Percentiles rank a stretch among this genome's conserved stretches.
These are phyloP conservation scores for Nycteola revayana DNA, from an alignment of 2,888 invertebrate genomes.

Conservation along the genomic window DNA sequence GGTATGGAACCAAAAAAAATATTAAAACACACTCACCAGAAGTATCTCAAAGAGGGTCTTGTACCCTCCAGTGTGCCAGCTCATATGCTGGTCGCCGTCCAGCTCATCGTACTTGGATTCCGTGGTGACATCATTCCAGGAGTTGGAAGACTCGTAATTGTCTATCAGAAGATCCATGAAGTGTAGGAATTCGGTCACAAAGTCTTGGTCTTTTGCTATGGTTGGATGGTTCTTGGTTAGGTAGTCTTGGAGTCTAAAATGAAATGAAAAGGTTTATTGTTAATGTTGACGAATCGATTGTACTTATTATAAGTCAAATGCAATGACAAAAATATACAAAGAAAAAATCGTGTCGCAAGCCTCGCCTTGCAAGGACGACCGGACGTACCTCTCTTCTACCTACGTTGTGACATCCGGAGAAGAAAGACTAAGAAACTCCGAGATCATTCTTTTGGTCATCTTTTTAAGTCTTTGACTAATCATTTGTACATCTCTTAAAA, in stretches of 20 bases:
- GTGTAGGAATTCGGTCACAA: conserved; percentile 37
- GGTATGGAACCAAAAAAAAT: not conserved
- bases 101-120: conserved; percentile 38
- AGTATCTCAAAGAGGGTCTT: conserved; percentile 53
- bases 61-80: conserved; percentile 53
- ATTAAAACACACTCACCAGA: conserved; percentile 21
- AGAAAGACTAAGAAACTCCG: no score
- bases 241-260: conserved; percentile 43
- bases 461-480: no score
- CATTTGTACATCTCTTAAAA: no score
- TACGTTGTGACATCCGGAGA: no score
- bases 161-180: conserved; percentile 44
- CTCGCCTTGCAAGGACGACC: no score
- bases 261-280: no score
- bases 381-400: no score
- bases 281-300: no score
- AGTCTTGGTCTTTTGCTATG: conserved; percentile 38
- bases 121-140: conserved; percentile 54
- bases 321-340: no score
- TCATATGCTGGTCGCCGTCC: conserved; percentile 46
- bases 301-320: no score
- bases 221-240: conserved; percentile 37
- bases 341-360: no score
- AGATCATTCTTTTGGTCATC: no score
- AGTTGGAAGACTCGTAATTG: conserved; percentile 48